These are phyloP conservation scores for Arnoldichthys spilopterus DNA, from an alignment of 2,797 vertebrate genomes.

Conservation along the genomic window DNA sequence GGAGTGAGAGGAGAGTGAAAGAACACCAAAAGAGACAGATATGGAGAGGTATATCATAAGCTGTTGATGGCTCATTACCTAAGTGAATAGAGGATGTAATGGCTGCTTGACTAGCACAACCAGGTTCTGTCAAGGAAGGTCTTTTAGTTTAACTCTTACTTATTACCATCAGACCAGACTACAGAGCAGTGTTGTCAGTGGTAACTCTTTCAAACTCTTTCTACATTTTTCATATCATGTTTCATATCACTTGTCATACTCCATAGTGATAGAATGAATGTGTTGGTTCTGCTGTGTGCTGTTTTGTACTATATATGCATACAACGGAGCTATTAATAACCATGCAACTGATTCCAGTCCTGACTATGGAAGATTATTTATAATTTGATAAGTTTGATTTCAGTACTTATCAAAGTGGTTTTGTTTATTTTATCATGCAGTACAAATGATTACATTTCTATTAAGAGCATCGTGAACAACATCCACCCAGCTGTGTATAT, in stretches of 20 bases:
- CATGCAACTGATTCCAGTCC: no score
- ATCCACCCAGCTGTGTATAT: no score
- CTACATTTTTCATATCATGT: no score
- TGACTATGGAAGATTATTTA: no score
- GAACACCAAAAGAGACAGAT: slow-evolving; percentile 24
- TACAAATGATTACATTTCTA: no score
- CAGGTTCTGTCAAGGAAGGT: slow-evolving; percentile 44
- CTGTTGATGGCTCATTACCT: slow-evolving; percentile 58
- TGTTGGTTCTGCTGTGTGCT: not conserved
- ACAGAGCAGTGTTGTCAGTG: not conserved
- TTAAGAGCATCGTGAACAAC: no score
- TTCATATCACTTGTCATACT: not conserved
- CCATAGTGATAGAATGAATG: not conserved
- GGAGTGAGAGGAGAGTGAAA: not conserved
- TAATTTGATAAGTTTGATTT: no score
- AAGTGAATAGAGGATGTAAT: slow-evolving; percentile 53
- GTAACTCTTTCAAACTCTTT: no score
- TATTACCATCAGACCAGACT: slow-evolving; percentile 28
- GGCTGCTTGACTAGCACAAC: slow-evolving; percentile 55
- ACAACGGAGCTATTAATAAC: no score
- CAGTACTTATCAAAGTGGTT: no score
- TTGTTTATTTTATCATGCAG: no score
- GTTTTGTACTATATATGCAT: no score
- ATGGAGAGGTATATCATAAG: slow-evolving; percentile 49
- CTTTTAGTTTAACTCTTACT: slow-evolving; percentile 47